Base-by-base conservation (phyloP, 2,113 vertebrate species). In the Actinemys pallida region DNA sequence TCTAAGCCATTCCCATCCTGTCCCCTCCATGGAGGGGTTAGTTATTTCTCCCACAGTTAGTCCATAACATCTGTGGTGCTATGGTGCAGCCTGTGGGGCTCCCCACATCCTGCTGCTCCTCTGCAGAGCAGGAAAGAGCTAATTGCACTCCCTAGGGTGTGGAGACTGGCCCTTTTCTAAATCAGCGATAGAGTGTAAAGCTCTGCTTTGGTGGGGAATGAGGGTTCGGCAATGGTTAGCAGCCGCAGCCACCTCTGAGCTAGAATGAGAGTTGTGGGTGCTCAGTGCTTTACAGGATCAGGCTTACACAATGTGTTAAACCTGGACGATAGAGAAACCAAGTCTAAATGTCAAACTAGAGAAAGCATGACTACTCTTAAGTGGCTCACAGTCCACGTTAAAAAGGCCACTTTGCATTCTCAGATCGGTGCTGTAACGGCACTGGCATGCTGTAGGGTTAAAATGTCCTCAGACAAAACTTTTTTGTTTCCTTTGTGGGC, bases 31-130 rank as follows among this genome's bases (percentile, higher is more conserved):
- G 50, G 35, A 89, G 19, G 84, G 78, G 45, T n/a, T 5, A 49
- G 89, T 92, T 47, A 8, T 81, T 81, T 75, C 93, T 93, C 62
- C 7, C 24, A 62, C 25, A 39, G 27, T 75, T 88, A 7, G 14
- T 47, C 4, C 13, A 4, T 42, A 27, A 27, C 13, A 31, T 35
- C 29, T 20, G 29, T 80, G 12, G 24, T 52, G 39, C 53, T 24
- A 90, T 35, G 24, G 22, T 78, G 59, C 20, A 11, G 17, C 8
- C 20, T 16, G 20, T 42, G 20, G 72, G 72, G 72, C 20, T 45
- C 39, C 49, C 53, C 39, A 83, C 6, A 29, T 22, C 11, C 22
- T 39, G 3, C 76, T 47, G 27, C 65, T 69, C 16, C 45, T 16
- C 19, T 24, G 54, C 13, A 35, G 0, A 1, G 16, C 25, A 42